Evolutionary conservation across 2,797 vertebrate species (phyloP).

Genomic region (Corythornis leucogaster): DNA sequence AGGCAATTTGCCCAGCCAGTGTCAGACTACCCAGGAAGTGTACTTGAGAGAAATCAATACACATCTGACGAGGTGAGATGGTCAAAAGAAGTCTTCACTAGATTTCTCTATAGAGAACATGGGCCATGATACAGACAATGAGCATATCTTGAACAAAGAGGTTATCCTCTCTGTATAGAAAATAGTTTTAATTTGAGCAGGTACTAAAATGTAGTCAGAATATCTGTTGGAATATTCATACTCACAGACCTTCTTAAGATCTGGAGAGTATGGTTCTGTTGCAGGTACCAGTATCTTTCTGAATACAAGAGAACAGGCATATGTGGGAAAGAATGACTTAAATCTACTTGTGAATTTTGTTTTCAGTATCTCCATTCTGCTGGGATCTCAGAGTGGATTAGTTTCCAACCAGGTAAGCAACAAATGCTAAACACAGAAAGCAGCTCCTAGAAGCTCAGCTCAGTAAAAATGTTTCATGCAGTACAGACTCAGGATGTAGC

Average conservation of each 20-base stretch:
- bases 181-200: background rate
- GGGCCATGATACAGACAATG: background rate
- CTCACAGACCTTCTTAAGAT: background rate
- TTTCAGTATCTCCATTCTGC: conserved; percentile 37
- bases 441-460: background rate
- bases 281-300: background rate
- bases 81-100: background rate
- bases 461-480: background rate
- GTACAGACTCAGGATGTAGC: accelerated
- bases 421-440: background rate
- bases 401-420: conserved; percentile 38
- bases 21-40: background rate
- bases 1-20: background rate
- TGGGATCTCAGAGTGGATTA: background rate
- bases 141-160: background rate
- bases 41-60: background rate
- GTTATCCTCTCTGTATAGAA: background rate
- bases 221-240: background rate
- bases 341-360: background rate
- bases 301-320: background rate
- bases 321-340: background rate
- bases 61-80: conserved; percentile 24
- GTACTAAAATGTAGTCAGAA: background rate
- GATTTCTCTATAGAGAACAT: accelerated
- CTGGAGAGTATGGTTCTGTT: background rate